Evolutionary conservation across 2,888 invertebrate species (phyloP), one percentile per base, ranked within the genome.

Genomic region (Macropis europaea): DNA sequence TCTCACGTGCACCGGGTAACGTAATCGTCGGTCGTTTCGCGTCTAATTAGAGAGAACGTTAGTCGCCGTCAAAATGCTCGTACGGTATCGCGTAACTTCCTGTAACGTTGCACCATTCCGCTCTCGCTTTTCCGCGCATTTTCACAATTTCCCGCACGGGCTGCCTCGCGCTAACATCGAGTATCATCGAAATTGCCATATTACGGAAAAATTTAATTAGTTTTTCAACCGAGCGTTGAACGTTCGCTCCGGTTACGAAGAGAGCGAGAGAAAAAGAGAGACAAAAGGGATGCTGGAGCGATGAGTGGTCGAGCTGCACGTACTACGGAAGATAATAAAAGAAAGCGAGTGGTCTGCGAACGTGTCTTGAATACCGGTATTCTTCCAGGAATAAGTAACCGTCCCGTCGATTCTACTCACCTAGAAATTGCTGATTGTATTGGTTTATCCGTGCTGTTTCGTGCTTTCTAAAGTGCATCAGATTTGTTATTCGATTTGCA

Each of bases 151-250:
- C 47, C 40, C 11, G 13, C 30, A 30, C 52, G 28, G 9, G 32
- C 42, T 11, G 47, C 22, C n/a, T 7, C 30, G 7, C 43, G 30
- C 13, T 52, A 61, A 64, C 57, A 26, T 50, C 42, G 73, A 72
- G 82, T 82, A 82, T 83, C 84, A 81, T 84, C 76, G 67, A 71
- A 82, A 83, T 82, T 71, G 70, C 74, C 74, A 70, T 81, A 82
- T 84, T 81, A 82, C 73, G 77, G 78, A 81, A 81, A 84, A 84
- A 85, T 85, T 84, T 86, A 86, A 87, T 87, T 85, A 84, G 81
- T 76, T 84, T 84, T 79, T 77, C n/a, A 11, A 69, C 70, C 66
- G 32, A 28, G 5, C 19, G 67, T 56, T 57, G 42, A 60, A 50
- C 30, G 19, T n/a, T 1, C 7, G 19, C 15, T 1, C 7, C 24